These are phyloP conservation scores for Drosophila tropicalis DNA, from an alignment of 1,140 invertebrate species.

Conservation along the genomic window DNA sequence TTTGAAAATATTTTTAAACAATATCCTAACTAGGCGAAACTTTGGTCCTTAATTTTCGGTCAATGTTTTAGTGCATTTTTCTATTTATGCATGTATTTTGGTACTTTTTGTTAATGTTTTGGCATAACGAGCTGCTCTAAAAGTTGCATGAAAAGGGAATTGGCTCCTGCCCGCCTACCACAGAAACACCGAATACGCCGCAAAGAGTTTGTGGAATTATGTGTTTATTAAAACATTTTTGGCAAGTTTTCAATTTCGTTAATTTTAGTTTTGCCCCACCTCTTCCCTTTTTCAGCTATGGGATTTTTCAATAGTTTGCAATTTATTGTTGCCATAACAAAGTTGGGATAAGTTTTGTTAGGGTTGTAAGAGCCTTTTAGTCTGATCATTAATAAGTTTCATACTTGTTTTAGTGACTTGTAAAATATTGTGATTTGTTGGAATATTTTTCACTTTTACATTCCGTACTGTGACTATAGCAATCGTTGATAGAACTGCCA, in stretches of 20 bases:
- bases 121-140: constrained; percentile 70
- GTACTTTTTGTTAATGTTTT: constrained; percentile 25
- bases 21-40: background rate
- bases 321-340: background rate
- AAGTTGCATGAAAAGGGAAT: constrained; percentile 55
- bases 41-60: background rate
- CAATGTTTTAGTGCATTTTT: constrained; percentile 1
- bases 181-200: background rate
- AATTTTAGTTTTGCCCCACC: constrained; percentile 48
- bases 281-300: constrained; percentile 29
- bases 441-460: background rate
- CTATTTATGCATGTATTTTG: constrained; percentile 8
- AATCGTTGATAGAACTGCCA: background rate
- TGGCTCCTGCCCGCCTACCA: background rate
- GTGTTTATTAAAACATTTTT: constrained; percentile 76
- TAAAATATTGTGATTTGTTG: background rate
- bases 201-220: constrained; percentile 28
- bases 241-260: constrained; percentile 76
- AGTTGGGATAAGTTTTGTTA: background rate
- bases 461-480: background rate
- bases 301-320: constrained; percentile 3
- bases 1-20: constrained; percentile 43
- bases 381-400: background rate
- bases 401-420: too few relatives aligned
- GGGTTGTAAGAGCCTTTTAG: background rate